Base-by-base conservation (phyloP, 2,797 vertebrate species). In the Amazonetta brasiliensis region DNA sequence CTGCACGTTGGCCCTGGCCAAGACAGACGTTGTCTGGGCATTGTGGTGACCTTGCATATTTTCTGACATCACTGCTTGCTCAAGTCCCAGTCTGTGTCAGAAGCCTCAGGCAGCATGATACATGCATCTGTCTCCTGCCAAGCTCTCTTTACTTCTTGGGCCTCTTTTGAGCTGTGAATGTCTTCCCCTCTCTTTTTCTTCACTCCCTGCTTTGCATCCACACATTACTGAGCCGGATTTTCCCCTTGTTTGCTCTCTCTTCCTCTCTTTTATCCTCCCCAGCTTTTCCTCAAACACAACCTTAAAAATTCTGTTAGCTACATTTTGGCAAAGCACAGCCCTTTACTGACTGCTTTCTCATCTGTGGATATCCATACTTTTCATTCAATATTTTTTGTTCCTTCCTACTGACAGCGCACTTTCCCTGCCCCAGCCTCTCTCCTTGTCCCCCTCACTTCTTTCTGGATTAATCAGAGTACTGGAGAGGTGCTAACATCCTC, bases 61-160 rank as follows among this genome's bases (percentile, higher is more conserved):
- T 66, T 83, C 39, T 48, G 48, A n/a, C 31, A 6, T 5, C 63
- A 54, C 54, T 93, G 80, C 41, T 87, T 64, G 48, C 81, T 87
- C 43, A 67, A 48, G 60, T 68, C 59, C 44, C 35, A 21, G 43
- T 90, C 84, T 73, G 62, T 69, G 92, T 89, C 74, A 46, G 84
- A 68, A 93, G 77, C 94, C 74, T 73, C 37, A 12, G 84, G 89
- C 89, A 91, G 75, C 19, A 35, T 89, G 82, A 89, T 89, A 26
- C 64, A 31, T 41, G 14, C 63, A 39, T 71, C 39, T 74, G 79
- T 90, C 84, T 64, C 44, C 77, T 87, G 28, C 75, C 25, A 43
- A 59, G 35, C 75, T 89, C 41, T 60, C 81, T 84, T 68, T 54
- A 30, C 66, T 75, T n/a, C 39, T 56, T 80, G 64, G 56, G 55